These are phyloP conservation scores for Lithobates pipiens DNA, from an alignment of 2,797 vertebrate genomes.

Conservation along the genomic window DNA sequence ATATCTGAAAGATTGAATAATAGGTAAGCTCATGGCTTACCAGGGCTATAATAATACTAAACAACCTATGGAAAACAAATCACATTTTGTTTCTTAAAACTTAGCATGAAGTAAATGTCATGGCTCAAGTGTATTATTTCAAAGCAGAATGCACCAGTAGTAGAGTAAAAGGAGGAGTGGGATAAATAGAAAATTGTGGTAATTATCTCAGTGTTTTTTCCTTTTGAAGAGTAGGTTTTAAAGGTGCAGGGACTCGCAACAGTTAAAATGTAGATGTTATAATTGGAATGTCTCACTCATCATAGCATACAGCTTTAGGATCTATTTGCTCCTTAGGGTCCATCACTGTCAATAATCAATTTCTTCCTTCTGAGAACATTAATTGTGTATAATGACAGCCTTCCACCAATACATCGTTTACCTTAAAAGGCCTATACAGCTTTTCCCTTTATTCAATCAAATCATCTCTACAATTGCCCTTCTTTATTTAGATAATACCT, in stretches of 20 bases:
- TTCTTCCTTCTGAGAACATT: slow-evolving; percentile 86
- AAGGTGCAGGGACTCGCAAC: slow-evolving; percentile 62
- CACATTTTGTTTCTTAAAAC: slow-evolving; percentile 7
- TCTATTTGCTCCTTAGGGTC: slow-evolving; percentile 82
- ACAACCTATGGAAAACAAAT: slow-evolving; percentile 43
- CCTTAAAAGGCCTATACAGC: slow-evolving; percentile 85
- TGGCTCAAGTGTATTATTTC: slow-evolving; percentile 7
- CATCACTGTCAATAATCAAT: slow-evolving; percentile 93
- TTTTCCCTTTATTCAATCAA: slow-evolving; percentile 92
- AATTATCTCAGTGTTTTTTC: slow-evolving; percentile 14
- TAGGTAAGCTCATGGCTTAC: neutral
- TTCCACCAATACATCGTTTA: slow-evolving; percentile 93
- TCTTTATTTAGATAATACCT: slow-evolving; percentile 90
- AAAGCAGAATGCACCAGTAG: neutral
- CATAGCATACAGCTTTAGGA: slow-evolving; percentile 80
- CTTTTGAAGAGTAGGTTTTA: slow-evolving; percentile 9
- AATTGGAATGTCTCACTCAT: slow-evolving; percentile 79
- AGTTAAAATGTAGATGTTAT: slow-evolving; percentile 80
- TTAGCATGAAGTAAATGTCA: slow-evolving; percentile 20
- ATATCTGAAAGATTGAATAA: slow-evolving; percentile 47
- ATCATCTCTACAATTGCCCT: slow-evolving; percentile 88
- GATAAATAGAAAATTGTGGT: slow-evolving; percentile 11
- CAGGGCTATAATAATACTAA: slow-evolving; percentile 32
- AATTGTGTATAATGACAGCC: slow-evolving; percentile 97
- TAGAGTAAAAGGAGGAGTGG: neutral